These are phyloP conservation scores for Beris chalybata DNA, from an alignment of 2,888 invertebrate genomes.

Conservation along the genomic window DNA sequence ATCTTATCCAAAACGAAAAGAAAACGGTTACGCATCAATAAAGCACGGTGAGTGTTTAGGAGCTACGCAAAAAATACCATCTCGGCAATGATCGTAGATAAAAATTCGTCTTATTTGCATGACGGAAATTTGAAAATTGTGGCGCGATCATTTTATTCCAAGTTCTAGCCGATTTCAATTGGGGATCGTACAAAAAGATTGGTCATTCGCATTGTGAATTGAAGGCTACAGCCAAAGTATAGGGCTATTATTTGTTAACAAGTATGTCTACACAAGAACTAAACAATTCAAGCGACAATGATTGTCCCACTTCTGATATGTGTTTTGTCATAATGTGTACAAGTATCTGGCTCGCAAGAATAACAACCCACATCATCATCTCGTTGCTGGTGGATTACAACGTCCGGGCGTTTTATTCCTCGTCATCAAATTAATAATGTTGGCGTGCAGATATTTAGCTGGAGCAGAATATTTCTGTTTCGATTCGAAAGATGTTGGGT, in stretches of 20 bases:
- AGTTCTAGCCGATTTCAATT: too few relatives aligned
- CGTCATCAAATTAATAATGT: slow-evolving; percentile 31
- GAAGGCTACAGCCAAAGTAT: not conserved
- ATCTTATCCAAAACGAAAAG: too few relatives aligned
- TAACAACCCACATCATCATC: slow-evolving; percentile 2
- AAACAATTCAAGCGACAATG: slow-evolving; percentile 14
- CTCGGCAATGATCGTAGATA: too few relatives aligned
- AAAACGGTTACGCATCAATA: too few relatives aligned
- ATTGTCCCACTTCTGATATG: slow-evolving; percentile 11
- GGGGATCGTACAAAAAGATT: too few relatives aligned
- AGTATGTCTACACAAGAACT: not conserved
- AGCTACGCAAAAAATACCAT: too few relatives aligned
- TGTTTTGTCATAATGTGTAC: not conserved
- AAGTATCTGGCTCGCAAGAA: not conserved
- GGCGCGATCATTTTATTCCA: too few relatives aligned
- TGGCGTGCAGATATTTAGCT: slow-evolving; percentile 24
- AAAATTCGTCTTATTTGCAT: too few relatives aligned
- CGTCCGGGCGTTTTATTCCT: slow-evolving; percentile 28
- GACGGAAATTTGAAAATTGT: too few relatives aligned
- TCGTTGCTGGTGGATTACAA: slow-evolving; percentile 17
- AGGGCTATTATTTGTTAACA: not conserved
- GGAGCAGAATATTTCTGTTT: slow-evolving; percentile 17
- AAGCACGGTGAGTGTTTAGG: too few relatives aligned
- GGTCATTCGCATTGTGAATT: slow-evolving; percentile 13
- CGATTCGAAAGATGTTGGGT: slow-evolving; percentile 10